Percentiles rank a stretch among this genome's conserved stretches.
Evolutionary conservation across 1,140 invertebrate genomes (phyloP).

Genomic region (Drosophila paulistorum): DNA sequence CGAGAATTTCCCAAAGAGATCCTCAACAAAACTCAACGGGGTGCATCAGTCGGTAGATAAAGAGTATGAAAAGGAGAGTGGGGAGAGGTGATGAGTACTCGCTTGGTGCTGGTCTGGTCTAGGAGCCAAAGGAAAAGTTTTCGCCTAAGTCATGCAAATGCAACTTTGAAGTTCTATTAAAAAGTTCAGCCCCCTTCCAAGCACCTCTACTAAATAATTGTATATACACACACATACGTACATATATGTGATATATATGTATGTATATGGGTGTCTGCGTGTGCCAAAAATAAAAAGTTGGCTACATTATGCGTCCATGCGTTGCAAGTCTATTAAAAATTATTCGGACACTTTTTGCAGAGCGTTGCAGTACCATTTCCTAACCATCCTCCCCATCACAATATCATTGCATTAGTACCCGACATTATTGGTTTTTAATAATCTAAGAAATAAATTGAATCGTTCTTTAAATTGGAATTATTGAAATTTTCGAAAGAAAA

Average conservation of each 20-base stretch:
- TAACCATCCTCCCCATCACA: no score
- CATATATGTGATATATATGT: neutral
- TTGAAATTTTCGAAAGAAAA: no score
- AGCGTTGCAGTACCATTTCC: conserved; percentile 1
- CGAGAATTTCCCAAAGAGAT: conserved; percentile 57
- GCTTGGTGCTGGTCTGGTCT: neutral
- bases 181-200: conserved; percentile 39
- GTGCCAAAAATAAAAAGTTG: conserved; percentile 44
- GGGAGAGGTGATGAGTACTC: neutral
- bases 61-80: neutral
- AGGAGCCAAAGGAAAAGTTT: conserved; percentile 56
- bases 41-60: neutral
- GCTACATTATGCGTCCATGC: conserved; percentile 60
- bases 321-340: conserved; percentile 75
- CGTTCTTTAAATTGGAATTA: no score
- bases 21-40: conserved; percentile 27
- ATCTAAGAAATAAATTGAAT: no score
- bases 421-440: no score
- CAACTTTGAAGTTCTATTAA: conserved; percentile 74
- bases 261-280: conserved; percentile 20
- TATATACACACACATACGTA: conserved; percentile 9
- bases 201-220: conserved; percentile 20
- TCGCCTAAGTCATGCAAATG: conserved; percentile 72
- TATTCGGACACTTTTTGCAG: conserved; percentile 46
- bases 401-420: no score